Evolutionary conservation across 2,797 vertebrate genomes (phyloP).

Genomic region (Enteromius afrohamiltoni): DNA sequence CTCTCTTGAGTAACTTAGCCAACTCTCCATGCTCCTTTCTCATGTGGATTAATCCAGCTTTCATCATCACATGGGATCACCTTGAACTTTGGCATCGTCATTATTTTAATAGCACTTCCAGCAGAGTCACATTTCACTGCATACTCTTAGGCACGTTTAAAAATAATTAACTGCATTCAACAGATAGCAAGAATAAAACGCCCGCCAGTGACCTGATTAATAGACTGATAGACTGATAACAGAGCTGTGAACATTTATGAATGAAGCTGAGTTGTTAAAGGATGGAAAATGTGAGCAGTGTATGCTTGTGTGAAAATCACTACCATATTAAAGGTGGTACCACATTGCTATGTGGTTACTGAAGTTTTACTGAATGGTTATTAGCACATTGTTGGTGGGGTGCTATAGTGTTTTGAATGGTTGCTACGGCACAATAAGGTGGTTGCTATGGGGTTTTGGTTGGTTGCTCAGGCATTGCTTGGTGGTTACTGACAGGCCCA

Average conservation of each 20-base stretch:
- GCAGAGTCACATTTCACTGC: slow-evolving; percentile 70
- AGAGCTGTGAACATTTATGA: slow-evolving; percentile 48
- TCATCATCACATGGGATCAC: slow-evolving; percentile 54
- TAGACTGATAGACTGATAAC: slow-evolving; percentile 37
- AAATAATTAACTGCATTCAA: slow-evolving; percentile 72
- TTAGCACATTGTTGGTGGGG: not conserved
- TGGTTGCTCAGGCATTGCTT: not conserved
- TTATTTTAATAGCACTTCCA: slow-evolving; percentile 65
- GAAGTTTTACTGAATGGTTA: not conserved
- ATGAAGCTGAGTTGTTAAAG: slow-evolving; percentile 47
- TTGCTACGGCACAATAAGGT: not conserved
- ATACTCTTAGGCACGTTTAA: slow-evolving; percentile 56
- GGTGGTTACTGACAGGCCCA: not conserved
- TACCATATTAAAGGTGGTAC: not conserved
- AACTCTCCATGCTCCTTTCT: slow-evolving; percentile 3
- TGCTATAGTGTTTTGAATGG: not conserved
- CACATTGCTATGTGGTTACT: not conserved
- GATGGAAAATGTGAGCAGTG: slow-evolving; percentile 6
- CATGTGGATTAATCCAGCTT: slow-evolving; percentile 7
- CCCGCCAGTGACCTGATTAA: slow-evolving; percentile 48
- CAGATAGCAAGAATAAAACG: slow-evolving; percentile 50
- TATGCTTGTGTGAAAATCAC: not conserved
- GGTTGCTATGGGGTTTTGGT: not conserved
- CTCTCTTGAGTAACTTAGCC: not conserved
- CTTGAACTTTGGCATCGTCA: slow-evolving; percentile 74